phyloP scores from a whole-genome alignment of 2,888 invertebrate species.

The Melanostoma mellinum region DNA sequence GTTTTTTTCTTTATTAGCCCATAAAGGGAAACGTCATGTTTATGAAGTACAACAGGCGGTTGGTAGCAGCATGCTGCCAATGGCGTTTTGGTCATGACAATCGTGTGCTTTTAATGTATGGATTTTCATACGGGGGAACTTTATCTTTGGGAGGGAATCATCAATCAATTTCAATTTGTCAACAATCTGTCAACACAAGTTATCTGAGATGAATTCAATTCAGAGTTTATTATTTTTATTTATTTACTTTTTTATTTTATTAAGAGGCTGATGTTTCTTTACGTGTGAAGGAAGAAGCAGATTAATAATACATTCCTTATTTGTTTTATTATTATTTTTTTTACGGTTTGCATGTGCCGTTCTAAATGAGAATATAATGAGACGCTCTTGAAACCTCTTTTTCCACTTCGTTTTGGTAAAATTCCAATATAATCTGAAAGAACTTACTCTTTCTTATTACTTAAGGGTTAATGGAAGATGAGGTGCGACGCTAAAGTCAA shows the following conservation, averaged over 20 bases:
- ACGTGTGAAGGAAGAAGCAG: too few species aligned
- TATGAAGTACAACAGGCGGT: neutral
- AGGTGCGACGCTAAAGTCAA: too few species aligned
- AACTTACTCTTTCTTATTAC: too few species aligned
- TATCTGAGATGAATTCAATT: slow-evolving; percentile 56
- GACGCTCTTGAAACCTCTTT: too few species aligned
- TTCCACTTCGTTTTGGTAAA: too few species aligned
- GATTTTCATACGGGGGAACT: slow-evolving; percentile 17
- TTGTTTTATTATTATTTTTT: too few species aligned
- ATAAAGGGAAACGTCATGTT: slow-evolving; percentile 30
- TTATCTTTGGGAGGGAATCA: slow-evolving; percentile 36
- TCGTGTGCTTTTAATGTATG: slow-evolving; percentile 4
- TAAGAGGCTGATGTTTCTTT: too few species aligned
- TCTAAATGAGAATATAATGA: too few species aligned
- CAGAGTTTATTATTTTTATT: slow-evolving; percentile 13
- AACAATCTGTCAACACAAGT: slow-evolving; percentile 55
- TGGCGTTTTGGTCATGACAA: slow-evolving; percentile 38
- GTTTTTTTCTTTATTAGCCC: neutral
- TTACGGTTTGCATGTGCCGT: too few species aligned
- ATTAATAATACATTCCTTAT: too few species aligned
- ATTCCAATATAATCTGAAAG: too few species aligned
- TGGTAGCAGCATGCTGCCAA: slow-evolving; percentile 2
- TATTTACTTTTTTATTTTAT: neutral
- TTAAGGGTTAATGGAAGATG: too few species aligned
- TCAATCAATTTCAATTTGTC: slow-evolving; percentile 65